A percentile compares a stretch with the other conserved stretches of the same genome.
phyloP scores from a whole-genome alignment of 2,797 vertebrate genomes.

The Pampus argenteus region DNA sequence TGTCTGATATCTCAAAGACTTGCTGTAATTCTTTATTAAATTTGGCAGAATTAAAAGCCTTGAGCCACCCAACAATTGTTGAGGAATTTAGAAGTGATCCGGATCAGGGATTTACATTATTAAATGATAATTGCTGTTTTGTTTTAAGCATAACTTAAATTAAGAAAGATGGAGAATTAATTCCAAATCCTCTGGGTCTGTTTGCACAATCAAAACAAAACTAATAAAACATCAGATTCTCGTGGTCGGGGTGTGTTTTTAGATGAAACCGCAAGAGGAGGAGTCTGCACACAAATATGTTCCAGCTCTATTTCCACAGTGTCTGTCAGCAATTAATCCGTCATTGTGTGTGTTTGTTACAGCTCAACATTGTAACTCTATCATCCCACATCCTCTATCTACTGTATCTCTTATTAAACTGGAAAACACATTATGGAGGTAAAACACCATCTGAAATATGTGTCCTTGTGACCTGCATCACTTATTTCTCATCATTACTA shows the following conservation, averaged over 20 bases:
- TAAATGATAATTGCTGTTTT: slow-evolving; percentile 64
- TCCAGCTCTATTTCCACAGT: background rate
- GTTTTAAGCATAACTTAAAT: slow-evolving; percentile 49
- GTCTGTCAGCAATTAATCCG: background rate
- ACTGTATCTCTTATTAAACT: background rate
- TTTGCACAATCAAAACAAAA: slow-evolving; percentile 28
- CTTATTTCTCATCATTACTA: slow-evolving; percentile 7
- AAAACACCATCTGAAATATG: background rate
- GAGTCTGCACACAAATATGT: background rate
- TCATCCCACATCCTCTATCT: background rate
- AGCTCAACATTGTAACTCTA: background rate
- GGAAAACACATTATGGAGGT: background rate
- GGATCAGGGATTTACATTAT: slow-evolving; percentile 55
- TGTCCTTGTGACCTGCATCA: slow-evolving; percentile 6
- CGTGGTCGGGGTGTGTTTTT: background rate
- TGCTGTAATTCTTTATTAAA: slow-evolving; percentile 51
- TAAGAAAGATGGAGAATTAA: slow-evolving; percentile 44
- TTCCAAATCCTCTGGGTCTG: slow-evolving; percentile 39
- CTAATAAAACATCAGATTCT: slow-evolving; percentile 8
- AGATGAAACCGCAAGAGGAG: background rate
- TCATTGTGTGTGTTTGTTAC: slow-evolving; percentile 13
- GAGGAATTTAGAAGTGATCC: slow-evolving; percentile 56
- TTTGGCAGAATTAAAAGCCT: slow-evolving; percentile 45
- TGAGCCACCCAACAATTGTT: slow-evolving; percentile 46
- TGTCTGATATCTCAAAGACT: slow-evolving; percentile 54